Conservation (phyloP, 2,888 invertebrate species). For the Endomychus coccineus region DNA sequence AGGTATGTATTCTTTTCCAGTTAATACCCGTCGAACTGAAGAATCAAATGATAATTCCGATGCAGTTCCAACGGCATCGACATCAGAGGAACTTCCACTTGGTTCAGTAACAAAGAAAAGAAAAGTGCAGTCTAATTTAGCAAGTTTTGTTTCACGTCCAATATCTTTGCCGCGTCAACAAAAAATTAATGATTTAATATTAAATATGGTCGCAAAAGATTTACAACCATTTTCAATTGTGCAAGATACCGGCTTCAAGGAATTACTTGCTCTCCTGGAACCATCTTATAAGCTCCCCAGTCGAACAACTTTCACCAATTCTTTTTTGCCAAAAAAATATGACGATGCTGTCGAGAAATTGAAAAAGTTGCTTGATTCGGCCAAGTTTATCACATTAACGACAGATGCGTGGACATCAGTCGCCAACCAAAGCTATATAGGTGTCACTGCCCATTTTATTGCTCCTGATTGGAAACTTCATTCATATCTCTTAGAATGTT, state of each 20-base stretch:
- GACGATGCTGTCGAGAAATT: conserved; percentile 9
- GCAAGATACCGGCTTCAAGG: conserved; percentile 14
- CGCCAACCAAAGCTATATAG: conserved; percentile 20
- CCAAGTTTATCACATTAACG: conserved; percentile 20
- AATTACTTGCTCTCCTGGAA: conserved; percentile 13
- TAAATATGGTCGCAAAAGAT: conserved; percentile 15
- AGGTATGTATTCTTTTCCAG: too few relatives aligned
- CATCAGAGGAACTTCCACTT: too few relatives aligned
- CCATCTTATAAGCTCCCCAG: conserved; percentile 13
- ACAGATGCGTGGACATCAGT: conserved; percentile 27
- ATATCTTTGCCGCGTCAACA: too few relatives aligned
- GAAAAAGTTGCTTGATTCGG: conserved; percentile 14
- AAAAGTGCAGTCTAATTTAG: too few relatives aligned
- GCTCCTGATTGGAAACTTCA: conserved; percentile 6
- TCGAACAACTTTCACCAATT: conserved; percentile 12
- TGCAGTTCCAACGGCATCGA: too few relatives aligned
- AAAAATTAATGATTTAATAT: too few relatives aligned
- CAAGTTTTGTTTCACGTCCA: too few relatives aligned
- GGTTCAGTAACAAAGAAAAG: too few relatives aligned
- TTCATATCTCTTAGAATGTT: conserved; percentile 10
- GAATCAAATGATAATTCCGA: too few relatives aligned
- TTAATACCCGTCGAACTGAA: too few relatives aligned
- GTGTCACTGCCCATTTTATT: conserved; percentile 24
- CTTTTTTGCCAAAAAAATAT: conserved; percentile 12
- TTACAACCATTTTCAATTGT: conserved; percentile 18